phyloP scores from a whole-genome alignment of 2,113 vertebrate genomes.

The Microcebus murinus region DNA sequence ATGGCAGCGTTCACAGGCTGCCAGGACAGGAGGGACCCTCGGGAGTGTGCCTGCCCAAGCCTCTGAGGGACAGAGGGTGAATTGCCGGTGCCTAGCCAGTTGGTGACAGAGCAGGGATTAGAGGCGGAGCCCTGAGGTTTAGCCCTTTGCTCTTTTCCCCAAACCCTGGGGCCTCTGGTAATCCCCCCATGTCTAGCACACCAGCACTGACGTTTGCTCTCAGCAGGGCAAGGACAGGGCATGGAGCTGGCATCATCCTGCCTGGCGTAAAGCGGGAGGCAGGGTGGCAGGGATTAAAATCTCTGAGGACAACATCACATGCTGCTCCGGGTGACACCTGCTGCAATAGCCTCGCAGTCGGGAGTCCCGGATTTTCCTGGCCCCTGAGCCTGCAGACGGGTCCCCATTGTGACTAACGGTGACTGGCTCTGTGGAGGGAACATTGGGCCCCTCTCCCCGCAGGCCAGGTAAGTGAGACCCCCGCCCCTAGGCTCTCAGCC shows the following conservation, averaged over 20 bases:
- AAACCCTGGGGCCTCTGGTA: neutral
- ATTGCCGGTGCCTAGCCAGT: neutral
- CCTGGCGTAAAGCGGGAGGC: fast-evolving
- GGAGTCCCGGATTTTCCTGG: neutral
- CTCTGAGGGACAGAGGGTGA: neutral
- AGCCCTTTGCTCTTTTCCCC: neutral
- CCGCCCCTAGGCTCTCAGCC: fast-evolving
- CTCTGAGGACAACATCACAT: neutral
- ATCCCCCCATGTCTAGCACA: neutral
- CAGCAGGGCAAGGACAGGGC: neutral
- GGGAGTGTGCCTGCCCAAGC: neutral
- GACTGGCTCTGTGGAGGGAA: neutral
- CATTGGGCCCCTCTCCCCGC: neutral
- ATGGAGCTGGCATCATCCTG: neutral
- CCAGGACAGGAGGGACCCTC: neutral
- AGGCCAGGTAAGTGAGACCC: neutral
- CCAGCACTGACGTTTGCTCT: neutral
- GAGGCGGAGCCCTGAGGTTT: neutral
- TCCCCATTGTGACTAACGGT: neutral
- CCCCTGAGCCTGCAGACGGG: neutral
- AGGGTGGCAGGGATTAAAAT: neutral
- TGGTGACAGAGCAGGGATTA: neutral
- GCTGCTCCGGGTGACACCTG: neutral
- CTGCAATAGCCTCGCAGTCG: fast-evolving
- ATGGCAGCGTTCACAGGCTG: fast-evolving